Percentiles rank a stretch among this genome's conserved stretches.
phyloP scores from a whole-genome alignment of 2,888 invertebrate genomes.

The Morpho helenor region DNA sequence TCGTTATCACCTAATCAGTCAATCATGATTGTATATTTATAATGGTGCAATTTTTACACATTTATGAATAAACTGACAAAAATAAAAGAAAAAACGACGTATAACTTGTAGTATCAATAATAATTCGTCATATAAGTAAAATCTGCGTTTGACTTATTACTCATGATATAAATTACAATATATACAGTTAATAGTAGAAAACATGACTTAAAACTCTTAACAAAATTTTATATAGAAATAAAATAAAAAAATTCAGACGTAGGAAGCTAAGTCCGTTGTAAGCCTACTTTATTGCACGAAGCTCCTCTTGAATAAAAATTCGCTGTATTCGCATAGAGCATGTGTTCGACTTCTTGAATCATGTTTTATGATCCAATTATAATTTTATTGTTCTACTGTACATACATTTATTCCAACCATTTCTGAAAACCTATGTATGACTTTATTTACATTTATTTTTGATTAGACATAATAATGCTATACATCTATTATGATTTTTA shows the following conservation, averaged over 20 bases:
- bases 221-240: constrained; percentile 53
- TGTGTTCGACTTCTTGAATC: constrained; percentile 8
- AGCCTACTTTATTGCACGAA: constrained; percentile 57
- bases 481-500: too few species aligned
- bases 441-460: neutral
- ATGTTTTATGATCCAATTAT: constrained; percentile 9
- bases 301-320: constrained; percentile 16
- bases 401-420: neutral
- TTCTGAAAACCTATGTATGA: neutral
- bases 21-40: too few species aligned
- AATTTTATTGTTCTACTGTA: constrained; percentile 6
- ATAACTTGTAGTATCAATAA: too few species aligned
- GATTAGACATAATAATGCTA: too few species aligned
- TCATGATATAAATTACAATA: too few species aligned
- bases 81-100: too few species aligned
- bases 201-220: constrained; percentile 5
- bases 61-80: too few species aligned
- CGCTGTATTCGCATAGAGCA: constrained; percentile 3
- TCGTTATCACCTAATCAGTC: too few species aligned
- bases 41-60: too few species aligned
- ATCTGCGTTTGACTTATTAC: too few species aligned
- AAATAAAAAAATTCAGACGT: constrained; percentile 56
- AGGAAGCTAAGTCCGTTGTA: constrained; percentile 51
- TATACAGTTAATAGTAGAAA: too few species aligned
- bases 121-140: too few species aligned